These are phyloP conservation scores for Neostethus bicornis DNA, from an alignment of 2,797 vertebrate genomes.

Conservation along the genomic window DNA sequence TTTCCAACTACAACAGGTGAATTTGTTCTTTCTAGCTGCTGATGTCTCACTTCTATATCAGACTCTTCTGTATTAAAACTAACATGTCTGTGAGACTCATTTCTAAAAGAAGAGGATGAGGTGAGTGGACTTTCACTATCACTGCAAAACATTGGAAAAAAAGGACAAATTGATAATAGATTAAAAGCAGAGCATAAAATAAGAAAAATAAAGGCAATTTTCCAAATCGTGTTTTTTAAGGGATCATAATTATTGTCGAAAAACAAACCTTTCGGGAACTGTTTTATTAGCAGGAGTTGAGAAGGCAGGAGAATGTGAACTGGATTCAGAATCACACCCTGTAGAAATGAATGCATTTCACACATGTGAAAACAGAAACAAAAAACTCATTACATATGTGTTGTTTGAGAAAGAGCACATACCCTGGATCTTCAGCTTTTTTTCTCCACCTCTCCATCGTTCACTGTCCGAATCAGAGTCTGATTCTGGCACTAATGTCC, in stretches of 20 bases:
- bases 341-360: constrained; percentile 38
- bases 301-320: constrained; percentile 70
- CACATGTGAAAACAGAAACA: too few species aligned
- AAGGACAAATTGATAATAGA: constrained; percentile 5
- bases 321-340: constrained; percentile 63
- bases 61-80: constrained; percentile 48
- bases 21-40: constrained; percentile 41
- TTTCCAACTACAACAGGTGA: constrained; percentile 27
- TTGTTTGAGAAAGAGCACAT: constrained; percentile 44
- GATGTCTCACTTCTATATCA: constrained; percentile 42
- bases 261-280: constrained; percentile 80
- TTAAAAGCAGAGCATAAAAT: constrained; percentile 7
- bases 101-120: constrained; percentile 53
- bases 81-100: constrained; percentile 45
- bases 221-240: not conserved
- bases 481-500: constrained; percentile 83
- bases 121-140: constrained; percentile 78
- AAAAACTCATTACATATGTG: too few species aligned
- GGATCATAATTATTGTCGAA: not conserved
- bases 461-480: constrained; percentile 84
- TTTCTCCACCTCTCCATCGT: constrained; percentile 22
- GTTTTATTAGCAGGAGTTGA: constrained; percentile 71
- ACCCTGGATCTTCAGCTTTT: constrained; percentile 50
- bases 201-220: not conserved
- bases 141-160: constrained; percentile 58